These are phyloP conservation scores for Capreolus pygargus DNA, from an alignment of 2,113 vertebrate species.

Conservation along the genomic window DNA sequence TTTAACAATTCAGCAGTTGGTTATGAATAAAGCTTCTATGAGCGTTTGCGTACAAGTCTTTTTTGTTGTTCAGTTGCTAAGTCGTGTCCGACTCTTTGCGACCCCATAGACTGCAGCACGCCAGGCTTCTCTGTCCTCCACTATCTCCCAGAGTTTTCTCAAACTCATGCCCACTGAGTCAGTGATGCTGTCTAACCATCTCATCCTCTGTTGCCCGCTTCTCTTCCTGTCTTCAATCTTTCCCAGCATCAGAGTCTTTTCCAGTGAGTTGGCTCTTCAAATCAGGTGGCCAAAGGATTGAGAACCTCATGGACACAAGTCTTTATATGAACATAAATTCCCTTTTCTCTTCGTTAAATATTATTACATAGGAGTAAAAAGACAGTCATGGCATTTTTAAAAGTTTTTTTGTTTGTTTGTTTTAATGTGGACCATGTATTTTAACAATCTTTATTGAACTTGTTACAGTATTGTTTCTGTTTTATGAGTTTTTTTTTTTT, in stretches of 20 bases:
- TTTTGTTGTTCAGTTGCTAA: background rate
- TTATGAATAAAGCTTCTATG: background rate
- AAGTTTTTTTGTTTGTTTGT: background rate
- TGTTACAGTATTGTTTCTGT: background rate
- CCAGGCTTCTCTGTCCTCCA: background rate
- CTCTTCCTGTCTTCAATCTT: background rate
- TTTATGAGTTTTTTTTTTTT: background rate
- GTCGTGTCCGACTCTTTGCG: background rate
- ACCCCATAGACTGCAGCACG: background rate
- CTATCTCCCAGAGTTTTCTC: background rate
- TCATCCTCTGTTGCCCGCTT: background rate
- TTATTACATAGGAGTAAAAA: background rate
- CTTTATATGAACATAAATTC: background rate
- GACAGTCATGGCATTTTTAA: background rate
- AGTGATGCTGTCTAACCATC: background rate
- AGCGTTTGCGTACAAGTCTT: background rate
- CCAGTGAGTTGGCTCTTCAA: background rate
- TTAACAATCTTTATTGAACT: background rate
- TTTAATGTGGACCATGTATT: background rate
- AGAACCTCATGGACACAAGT: background rate
- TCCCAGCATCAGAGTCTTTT: background rate
- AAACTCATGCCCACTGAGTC: background rate
- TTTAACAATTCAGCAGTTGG: background rate
- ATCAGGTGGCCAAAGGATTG: background rate
- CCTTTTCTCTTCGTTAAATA: background rate